A percentile compares a stretch with the other conserved stretches of the same genome.
These are phyloP conservation scores for Epizoanthus illoricatus DNA, from an alignment of 92 coral and sea anemone species.

Conservation along the genomic window DNA sequence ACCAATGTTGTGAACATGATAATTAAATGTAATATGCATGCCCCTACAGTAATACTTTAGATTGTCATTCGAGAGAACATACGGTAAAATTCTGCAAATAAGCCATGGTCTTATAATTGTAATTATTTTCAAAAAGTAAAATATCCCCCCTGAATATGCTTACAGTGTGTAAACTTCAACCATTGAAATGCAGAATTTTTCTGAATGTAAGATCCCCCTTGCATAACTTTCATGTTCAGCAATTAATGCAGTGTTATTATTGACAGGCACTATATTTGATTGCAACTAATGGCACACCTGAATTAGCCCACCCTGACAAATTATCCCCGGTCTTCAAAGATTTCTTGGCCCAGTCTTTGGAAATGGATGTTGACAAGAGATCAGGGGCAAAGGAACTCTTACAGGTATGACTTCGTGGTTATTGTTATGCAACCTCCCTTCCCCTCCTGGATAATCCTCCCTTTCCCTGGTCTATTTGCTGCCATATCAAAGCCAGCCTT, in stretches of 20 bases:
- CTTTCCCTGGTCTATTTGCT: too few species aligned
- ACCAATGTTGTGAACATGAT: too few species aligned
- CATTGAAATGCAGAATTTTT: neutral
- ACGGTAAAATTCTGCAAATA: too few species aligned
- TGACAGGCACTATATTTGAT: slow-evolving; percentile 91
- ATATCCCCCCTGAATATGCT: too few species aligned
- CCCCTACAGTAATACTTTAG: too few species aligned
- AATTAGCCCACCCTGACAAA: slow-evolving; percentile 95
- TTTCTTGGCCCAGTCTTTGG: slow-evolving; percentile 95
- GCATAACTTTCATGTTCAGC: neutral
- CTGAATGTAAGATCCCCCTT: neutral
- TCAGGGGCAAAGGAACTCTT: slow-evolving; percentile 91
- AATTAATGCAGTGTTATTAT: neutral
- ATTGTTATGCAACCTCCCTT: neutral
- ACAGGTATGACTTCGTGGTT: slow-evolving; percentile 50
- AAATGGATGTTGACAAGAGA: slow-evolving; percentile 97
- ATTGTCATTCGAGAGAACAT: too few species aligned
- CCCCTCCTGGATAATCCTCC: neutral
- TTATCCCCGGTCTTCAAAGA: slow-evolving; percentile 99
- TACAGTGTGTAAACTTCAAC: too few species aligned
- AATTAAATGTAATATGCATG: too few species aligned
- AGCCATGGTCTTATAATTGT: too few species aligned
- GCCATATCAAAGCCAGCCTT: too few species aligned
- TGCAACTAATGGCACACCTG: slow-evolving; percentile 99
- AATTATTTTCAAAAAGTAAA: too few species aligned